A percentile compares a stretch with the other conserved stretches of the same genome.
Evolutionary conservation across 2,888 invertebrate species (phyloP).

Genomic region (Nasonia oneida): DNA sequence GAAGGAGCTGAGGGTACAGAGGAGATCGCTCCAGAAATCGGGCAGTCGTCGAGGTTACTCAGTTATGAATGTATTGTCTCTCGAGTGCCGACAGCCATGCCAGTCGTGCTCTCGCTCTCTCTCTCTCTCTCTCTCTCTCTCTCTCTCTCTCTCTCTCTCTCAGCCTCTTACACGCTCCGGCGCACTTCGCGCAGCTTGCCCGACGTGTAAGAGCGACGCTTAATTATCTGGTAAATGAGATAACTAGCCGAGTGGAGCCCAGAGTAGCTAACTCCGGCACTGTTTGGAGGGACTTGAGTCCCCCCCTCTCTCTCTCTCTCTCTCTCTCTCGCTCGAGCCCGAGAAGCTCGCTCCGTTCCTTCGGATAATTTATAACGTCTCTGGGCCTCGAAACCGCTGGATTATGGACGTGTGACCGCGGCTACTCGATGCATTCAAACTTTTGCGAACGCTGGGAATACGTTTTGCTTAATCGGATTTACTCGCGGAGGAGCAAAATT

Average conservation of each 20-base stretch:
- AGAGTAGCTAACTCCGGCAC: constrained; percentile 60
- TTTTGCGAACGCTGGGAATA: constrained; percentile 12
- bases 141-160: constrained; percentile 56
- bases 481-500: not conserved
- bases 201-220: constrained; percentile 64
- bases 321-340: not conserved
- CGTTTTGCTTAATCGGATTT: constrained; percentile 13
- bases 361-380: constrained; percentile 36
- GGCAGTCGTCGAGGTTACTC: constrained; percentile 54
- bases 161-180: constrained; percentile 64
- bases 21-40: constrained; percentile 55
- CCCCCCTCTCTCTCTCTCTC: not conserved
- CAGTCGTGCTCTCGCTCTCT: not conserved
- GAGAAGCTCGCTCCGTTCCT: constrained; percentile 15
- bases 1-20: not conserved
- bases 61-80: constrained; percentile 67
- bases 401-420: constrained; percentile 44
- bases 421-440: constrained; percentile 3
- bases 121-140: constrained; percentile 28
- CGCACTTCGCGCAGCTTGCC: constrained; percentile 58
- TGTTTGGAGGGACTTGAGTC: constrained; percentile 53
- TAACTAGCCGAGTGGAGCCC: constrained; percentile 62
- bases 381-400: constrained; percentile 29
- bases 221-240: constrained; percentile 70
- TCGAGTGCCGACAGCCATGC: constrained; percentile 63